Conservation (phyloP, 2,888 invertebrate species). For the Steinernema scapterisci region DNA sequence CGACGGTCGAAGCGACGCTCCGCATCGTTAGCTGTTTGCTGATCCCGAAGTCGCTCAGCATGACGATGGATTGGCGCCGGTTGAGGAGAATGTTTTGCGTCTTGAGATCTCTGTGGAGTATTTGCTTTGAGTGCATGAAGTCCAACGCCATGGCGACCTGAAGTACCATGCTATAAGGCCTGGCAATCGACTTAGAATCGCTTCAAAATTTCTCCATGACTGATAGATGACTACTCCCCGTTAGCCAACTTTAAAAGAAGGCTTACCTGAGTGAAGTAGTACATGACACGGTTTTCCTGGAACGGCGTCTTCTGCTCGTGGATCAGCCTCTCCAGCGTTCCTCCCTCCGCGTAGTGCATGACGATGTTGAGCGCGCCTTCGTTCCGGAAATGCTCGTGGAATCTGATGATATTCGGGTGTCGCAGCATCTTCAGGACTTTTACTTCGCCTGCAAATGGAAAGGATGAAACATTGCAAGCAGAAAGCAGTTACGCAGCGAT, state of each 20-base stretch:
- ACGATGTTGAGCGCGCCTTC: slow-evolving; percentile 75
- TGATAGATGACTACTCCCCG: slow-evolving; percentile 4
- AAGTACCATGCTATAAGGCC: not conserved
- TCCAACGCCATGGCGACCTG: slow-evolving; percentile 81
- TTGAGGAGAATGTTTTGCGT: slow-evolving; percentile 82
- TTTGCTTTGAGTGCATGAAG: slow-evolving; percentile 80
- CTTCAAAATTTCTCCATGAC: slow-evolving; percentile 45
- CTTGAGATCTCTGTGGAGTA: slow-evolving; percentile 82
- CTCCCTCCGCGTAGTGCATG: slow-evolving; percentile 83
- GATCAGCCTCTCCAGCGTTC: slow-evolving; percentile 49
- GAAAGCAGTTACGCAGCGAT: too few species aligned
- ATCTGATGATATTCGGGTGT: slow-evolving; percentile 78
- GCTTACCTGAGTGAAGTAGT: slow-evolving; percentile 61
- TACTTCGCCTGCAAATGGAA: slow-evolving; percentile 68
- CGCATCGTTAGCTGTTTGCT: slow-evolving; percentile 72
- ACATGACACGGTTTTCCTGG: slow-evolving; percentile 71
- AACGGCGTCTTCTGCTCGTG: slow-evolving; percentile 70
- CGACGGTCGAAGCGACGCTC: slow-evolving; percentile 71
- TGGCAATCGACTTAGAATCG: too few species aligned
- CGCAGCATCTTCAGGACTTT: slow-evolving; percentile 76
- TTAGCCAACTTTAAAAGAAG: not conserved
- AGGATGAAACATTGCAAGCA: too few species aligned
- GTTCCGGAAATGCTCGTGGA: slow-evolving; percentile 65
- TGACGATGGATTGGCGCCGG: slow-evolving; percentile 70
- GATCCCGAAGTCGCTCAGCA: slow-evolving; percentile 78